Evolutionary conservation across 2,113 vertebrate species (phyloP), one percentile per base, ranked within the genome.

Genomic region (Thalassarche chlororhynchos): DNA sequence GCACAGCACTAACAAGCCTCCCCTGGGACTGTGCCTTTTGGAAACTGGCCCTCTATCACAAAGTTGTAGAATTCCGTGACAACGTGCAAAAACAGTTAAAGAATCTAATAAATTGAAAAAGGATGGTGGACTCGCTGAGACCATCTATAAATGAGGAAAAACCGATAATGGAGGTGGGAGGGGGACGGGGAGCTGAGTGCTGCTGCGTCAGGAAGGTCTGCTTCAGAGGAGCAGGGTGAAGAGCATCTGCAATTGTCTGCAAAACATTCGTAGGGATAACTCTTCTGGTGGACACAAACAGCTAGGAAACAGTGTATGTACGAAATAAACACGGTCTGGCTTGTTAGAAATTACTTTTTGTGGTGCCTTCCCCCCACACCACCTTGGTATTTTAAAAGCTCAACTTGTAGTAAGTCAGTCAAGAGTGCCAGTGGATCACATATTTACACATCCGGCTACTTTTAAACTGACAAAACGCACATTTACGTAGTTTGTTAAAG

Each of bases 181-280:
- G 6, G 14, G 20, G 32, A 17, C 2, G 8, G 54, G 49, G 34
- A 71, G 40, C 52, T 23, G 40, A 32, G 68, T 10, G 46, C 29
- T 2, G 1, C 58, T 38, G 57, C 0, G 0, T 31, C 1, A 1
- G 42, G 25, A 61, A 44, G 32, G 10, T 83, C 36, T 57, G 17
- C 32, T 85, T 51, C 23, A 18, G n/a, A 58, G 44, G 14, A 70
- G 36, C 10, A 15, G 4, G 2, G 10, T n/a, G 32, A 75, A 71
- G 36, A 87, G 9, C 32, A 32, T 28, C 32, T 71, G 47, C 3
- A 5, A 4, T 14, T 25, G 47, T 32, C 68, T 61, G 32, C 38
- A 23, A 34, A 72, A 40, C 7, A 6, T 42, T 8, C 60, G 36
- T 42, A 61, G 20, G 18, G 34, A 14, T 24, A 47, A 17, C 42